Base-by-base conservation (phyloP, 2,113 vertebrate genomes). In the Notothenia coriiceps region DNA sequence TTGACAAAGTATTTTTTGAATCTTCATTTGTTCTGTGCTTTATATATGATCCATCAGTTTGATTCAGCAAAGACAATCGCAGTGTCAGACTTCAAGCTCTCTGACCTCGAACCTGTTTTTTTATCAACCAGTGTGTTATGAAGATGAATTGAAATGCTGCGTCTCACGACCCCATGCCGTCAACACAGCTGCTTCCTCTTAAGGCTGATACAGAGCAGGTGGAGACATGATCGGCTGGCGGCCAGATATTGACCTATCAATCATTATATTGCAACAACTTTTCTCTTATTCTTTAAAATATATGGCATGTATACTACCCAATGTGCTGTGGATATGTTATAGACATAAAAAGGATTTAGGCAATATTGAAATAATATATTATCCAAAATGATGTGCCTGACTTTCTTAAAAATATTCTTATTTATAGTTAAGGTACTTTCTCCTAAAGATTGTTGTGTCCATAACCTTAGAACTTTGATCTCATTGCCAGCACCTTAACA, bases 141-240 rank as follows among this genome's bases (percentile, higher is more conserved):
- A 82, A 77, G 57, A 87, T 65, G 66, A 62, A 40, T 84, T 50
- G 43, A 81, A 82, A 88, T 79, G 62, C 66, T 71, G 44, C 0
- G 8, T 72, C 79, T 90, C 82, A 75, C 9, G 68, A 67, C 74
- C 71, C 25, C 55, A 64, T 76, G 77, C 74, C 55, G 74, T 88
- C 83, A 83, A 74, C 70, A 72, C 88, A 91, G 86, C 88, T 90
- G 76, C 83, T 90, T 93, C 83, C 79, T 85, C 77, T 91, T 87
- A 90, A 1, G 9, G 55, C 82, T 84, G 78, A 88, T 83, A 80
- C 56, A 70, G 62, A 84, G 75, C 89, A 90, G 86, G 85, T 90
- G 88, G 86, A 78, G 69, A 69, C 56, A 14, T 57, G 66, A 86
- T 85, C 25, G 6, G 29, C 77, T 65, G 59, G 29, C 10, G 2